Evolutionary conservation across 2,888 invertebrate genomes (phyloP).

Genomic region (Spodoptera picta): DNA sequence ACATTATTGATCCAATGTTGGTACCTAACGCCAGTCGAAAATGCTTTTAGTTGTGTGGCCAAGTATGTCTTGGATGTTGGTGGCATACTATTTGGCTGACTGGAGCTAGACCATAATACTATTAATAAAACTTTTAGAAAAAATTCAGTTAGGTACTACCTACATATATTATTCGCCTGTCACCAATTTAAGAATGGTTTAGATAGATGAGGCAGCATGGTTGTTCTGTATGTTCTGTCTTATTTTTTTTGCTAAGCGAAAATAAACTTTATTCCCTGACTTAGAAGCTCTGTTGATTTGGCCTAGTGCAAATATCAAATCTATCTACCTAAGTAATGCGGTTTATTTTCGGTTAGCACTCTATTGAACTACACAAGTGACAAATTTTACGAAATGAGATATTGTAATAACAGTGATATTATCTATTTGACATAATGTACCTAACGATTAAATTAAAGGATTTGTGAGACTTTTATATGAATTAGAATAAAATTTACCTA

Average conservation of each 20-base stretch:
- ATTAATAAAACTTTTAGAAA: not conserved
- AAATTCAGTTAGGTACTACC: no score
- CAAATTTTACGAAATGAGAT: slow-evolving; percentile 19
- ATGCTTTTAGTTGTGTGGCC: not conserved
- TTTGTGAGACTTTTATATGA: slow-evolving; percentile 42
- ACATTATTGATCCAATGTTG: not conserved
- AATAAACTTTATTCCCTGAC: slow-evolving; percentile 15
- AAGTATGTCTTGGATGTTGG: slow-evolving; percentile 3
- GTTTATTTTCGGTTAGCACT: slow-evolving; percentile 13
- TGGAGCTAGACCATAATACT: no score
- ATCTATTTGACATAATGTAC: slow-evolving; percentile 35
- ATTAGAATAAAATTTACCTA: slow-evolving; percentile 47
- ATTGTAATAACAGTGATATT: slow-evolving; percentile 40
- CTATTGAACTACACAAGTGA: not conserved
- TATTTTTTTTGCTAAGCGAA: not conserved
- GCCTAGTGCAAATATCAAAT: not conserved
- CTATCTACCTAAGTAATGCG: not conserved
- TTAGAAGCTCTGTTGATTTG: not conserved
- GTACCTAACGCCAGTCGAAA: not conserved
- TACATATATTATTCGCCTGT: no score
- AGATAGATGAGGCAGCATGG: no score
- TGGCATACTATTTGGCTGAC: not conserved
- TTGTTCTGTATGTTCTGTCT: no score
- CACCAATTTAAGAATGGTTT: no score
- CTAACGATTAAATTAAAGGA: slow-evolving; percentile 1